Conservation (phyloP, 2,888 invertebrate genomes). For the Slavum lentiscoides region DNA sequence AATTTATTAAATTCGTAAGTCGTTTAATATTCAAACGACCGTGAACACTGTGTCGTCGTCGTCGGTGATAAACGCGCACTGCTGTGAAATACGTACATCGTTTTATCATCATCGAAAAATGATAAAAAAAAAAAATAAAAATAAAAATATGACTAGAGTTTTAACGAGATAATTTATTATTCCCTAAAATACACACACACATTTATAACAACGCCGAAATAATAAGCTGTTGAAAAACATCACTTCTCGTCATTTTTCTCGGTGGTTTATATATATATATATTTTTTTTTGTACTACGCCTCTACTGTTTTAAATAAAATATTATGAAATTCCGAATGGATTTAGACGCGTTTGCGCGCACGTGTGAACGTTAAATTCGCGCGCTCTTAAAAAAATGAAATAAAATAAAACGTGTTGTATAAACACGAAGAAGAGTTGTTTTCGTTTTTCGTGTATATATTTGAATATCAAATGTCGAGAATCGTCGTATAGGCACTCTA, state of each 20-base stretch:
- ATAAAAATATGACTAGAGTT: background rate
- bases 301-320: no score
- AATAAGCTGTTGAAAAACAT: conserved; percentile 12
- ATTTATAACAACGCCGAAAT: conserved; percentile 8
- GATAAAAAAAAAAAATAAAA: conserved; percentile 23
- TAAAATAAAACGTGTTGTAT: no score
- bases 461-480: no score
- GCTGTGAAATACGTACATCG: background rate
- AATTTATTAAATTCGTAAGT: background rate
- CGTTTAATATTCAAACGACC: background rate
- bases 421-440: no score
- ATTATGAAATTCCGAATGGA: no score
- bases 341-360: no score
- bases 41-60: background rate
- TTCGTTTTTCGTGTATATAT: no score
- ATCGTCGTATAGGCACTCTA: no score
- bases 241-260: background rate
- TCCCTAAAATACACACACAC: background rate
- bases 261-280: no score
- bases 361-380: no score
- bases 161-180: conserved; percentile 28
- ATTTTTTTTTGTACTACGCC: no score
- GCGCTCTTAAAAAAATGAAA: no score
- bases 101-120: conserved; percentile 21
- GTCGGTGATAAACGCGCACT: conserved; percentile 10